Conservation (phyloP, 2,797 vertebrate genomes). For the Platyrinchus mystaceus region DNA sequence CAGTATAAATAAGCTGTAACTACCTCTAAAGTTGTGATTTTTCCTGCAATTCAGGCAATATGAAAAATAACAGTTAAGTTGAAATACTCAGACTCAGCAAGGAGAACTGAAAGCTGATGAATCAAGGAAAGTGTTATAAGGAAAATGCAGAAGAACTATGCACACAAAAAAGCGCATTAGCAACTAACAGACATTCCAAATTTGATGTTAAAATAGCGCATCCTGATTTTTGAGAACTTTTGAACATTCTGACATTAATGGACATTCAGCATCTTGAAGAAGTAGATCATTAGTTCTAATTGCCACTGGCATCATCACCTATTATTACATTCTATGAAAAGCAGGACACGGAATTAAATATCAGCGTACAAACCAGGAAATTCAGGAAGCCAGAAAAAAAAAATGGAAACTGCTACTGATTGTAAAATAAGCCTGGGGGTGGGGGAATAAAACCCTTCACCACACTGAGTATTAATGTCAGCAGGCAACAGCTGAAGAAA, state of each 20-base stretch:
- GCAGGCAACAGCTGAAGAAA: not conserved
- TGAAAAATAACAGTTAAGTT: not conserved
- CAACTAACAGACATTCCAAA: not conserved
- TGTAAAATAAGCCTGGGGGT: not conserved
- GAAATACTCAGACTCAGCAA: not conserved
- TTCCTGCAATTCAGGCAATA: not conserved
- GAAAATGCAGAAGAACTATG: not conserved
- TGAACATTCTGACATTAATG: not conserved
- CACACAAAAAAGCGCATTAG: not conserved
- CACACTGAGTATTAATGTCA: not conserved
- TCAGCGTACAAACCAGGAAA: not conserved
- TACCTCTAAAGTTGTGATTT: not conserved
- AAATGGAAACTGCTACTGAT: not conserved
- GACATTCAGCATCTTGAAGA: not conserved
- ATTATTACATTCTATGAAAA: not conserved
- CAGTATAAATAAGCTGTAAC: not conserved
- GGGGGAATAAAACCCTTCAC: not conserved
- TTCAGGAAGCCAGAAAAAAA: not conserved
- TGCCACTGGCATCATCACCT: not conserved
- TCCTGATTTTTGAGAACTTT: not conserved
- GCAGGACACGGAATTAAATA: conserved; percentile 20
- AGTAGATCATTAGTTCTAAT: not conserved
- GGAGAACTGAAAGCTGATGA: not conserved
- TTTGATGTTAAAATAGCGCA: not conserved
- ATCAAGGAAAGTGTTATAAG: not conserved